These are phyloP conservation scores for Dipodomys ordii DNA, from an alignment of 2,113 vertebrate genomes.

Conservation along the genomic window DNA sequence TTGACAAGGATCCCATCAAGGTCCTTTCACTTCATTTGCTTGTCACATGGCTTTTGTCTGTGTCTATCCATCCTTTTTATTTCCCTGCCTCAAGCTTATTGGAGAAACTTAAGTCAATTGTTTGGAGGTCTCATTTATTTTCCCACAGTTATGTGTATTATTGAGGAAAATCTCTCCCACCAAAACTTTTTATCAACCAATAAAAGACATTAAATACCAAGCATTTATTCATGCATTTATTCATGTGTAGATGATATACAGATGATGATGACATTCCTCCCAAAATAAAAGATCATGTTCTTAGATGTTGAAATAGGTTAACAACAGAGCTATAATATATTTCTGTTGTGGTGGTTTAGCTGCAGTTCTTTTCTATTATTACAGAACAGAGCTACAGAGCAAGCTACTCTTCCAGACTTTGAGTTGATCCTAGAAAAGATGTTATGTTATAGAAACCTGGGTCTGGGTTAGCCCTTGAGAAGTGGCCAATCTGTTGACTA, in stretches of 20 bases:
- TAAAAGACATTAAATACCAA: not conserved
- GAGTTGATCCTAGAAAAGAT: not conserved
- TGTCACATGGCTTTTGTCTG: not conserved
- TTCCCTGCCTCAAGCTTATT: not conserved
- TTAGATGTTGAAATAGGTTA: not conserved
- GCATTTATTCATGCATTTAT: not conserved
- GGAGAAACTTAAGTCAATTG: not conserved
- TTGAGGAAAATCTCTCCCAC: not conserved
- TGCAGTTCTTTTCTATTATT: not conserved
- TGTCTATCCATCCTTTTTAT: not conserved
- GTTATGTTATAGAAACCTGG: not conserved
- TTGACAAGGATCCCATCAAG: not conserved
- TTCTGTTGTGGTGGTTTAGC: not conserved
- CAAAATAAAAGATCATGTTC: not conserved
- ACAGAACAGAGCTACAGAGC: not conserved
- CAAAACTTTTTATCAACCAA: not conserved
- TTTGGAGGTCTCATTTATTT: not conserved
- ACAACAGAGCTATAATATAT: not conserved
- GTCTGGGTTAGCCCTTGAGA: too few relatives aligned
- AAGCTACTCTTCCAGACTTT: not conserved
- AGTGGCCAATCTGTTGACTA: not conserved
- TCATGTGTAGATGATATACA: not conserved
- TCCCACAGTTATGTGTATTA: not conserved
- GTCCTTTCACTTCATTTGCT: not conserved
- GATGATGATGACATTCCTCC: not conserved